Evolutionary conservation across 2,797 vertebrate genomes (phyloP).

Genomic region (Pseudochirops corinnae): DNA sequence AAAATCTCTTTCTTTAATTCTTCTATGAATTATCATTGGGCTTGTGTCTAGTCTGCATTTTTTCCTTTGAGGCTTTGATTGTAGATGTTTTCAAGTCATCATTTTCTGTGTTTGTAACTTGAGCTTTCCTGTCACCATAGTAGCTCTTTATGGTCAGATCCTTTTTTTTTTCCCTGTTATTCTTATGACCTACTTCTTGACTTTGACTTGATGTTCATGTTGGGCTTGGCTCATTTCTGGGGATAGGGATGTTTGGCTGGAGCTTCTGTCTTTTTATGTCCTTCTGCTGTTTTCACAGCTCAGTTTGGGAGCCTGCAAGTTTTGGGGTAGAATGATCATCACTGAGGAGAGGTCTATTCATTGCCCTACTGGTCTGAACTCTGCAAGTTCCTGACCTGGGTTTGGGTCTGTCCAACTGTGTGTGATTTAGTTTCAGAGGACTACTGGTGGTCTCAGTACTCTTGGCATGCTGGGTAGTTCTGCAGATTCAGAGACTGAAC

Average conservation of each 20-base stretch:
- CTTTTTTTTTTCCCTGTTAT: neutral
- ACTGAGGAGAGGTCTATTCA: neutral
- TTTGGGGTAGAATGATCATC: neutral
- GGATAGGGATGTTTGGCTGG: neutral
- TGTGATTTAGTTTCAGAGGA: neutral
- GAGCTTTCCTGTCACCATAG: neutral
- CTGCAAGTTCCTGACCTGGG: neutral
- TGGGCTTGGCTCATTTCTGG: neutral
- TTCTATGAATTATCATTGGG: neutral
- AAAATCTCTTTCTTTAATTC: neutral
- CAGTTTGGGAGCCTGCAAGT: neutral
- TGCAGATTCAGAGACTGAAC: neutral
- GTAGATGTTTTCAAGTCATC: neutral
- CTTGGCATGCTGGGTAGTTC: neutral
- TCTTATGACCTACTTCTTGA: neutral
- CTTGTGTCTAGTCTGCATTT: neutral
- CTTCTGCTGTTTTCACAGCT: neutral
- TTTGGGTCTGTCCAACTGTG: neutral
- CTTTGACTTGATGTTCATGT: neutral
- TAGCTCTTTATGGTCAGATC: neutral
- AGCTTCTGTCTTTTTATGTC: neutral
- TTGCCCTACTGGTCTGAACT: neutral
- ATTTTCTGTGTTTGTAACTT: neutral
- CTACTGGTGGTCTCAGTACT: neutral
- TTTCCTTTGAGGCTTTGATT: neutral